A percentile compares a stretch with the other conserved stretches of the same genome.
Evolutionary conservation across 92 coral and sea anemone species (phyloP).

Genomic region (Pocillopora grandis): DNA sequence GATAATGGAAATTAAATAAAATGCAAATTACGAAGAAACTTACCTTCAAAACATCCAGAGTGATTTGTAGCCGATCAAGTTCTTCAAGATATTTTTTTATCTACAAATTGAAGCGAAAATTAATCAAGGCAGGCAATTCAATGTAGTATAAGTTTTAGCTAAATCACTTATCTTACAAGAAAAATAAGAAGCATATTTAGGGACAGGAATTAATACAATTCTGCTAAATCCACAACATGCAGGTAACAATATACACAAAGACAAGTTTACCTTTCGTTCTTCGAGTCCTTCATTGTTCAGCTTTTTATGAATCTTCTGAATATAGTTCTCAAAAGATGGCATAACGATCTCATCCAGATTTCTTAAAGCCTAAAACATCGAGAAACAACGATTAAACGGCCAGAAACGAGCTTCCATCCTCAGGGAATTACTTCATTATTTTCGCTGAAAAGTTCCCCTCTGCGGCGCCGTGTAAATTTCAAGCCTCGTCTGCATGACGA

Average conservation of each 20-base stretch:
- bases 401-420: neutral
- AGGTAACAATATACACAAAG: neutral
- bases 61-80: slow-evolving; percentile 72
- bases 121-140: neutral
- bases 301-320: slow-evolving; percentile 83
- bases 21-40: neutral
- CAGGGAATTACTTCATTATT: neutral
- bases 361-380: neutral
- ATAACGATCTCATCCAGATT: slow-evolving; percentile 18
- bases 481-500: slow-evolving; percentile 20
- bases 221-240: neutral
- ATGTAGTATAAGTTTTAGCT: too few species aligned
- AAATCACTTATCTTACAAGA: too few species aligned
- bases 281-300: slow-evolving; percentile 72
- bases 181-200: too few species aligned
- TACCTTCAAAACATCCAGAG: slow-evolving; percentile 83
- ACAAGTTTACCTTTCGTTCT: slow-evolving; percentile 68
- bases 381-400: neutral
- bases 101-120: slow-evolving; percentile 32
- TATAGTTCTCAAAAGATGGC: slow-evolving; percentile 68
- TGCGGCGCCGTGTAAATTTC: neutral
- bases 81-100: slow-evolving; percentile 78
- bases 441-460: neutral
- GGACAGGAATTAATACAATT: too few species aligned
- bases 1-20: neutral